Base-by-base conservation (phyloP, 2,113 vertebrate genomes). In the Camelus dromedarius region DNA sequence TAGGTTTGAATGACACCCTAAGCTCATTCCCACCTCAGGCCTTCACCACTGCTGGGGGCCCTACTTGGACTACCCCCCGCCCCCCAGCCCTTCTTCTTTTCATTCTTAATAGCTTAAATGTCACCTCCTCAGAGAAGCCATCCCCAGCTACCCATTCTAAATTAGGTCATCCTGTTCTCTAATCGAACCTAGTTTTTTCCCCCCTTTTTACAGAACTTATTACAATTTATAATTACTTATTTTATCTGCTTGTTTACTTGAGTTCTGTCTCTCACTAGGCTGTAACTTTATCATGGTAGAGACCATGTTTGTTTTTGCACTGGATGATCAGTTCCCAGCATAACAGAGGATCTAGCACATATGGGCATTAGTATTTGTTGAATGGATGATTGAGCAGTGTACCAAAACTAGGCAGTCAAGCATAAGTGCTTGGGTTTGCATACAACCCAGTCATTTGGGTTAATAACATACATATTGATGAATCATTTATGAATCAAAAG, bases 211-310 rank as follows among this genome's bases (percentile, higher is more conserved):
- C 8, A 83, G 54, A 8, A 75, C 20, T 97, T 83, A 70, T 26
- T 84, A 66, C 24, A 73, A 52, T 87, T 81, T 85, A 67, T 96
- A 89, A 95, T 96, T 85, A 58, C 26, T 72, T 82, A 56, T 50
- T 77, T 93, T 91, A 89, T 75, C 52, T 79, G 28, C 80, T 80
- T 95, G 6, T 90, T 92, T 97, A 92, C 16, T 80, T 91, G 73
- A 75, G 84, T 18, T 82, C 76, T 69, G 3, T 80, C 20, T 95
- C 54, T 76, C 5, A 28, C 82, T 62, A 72, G 62, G 35, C 58
- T 95, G 3, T 85, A 87, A 80, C 38, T 83, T 30, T 28, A n/a
- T 84, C 8, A 54, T 35, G 46, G 15, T 24, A 80, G 56, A 86
- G 10, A 88, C 3, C 16, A 54, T 1, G 1, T 83, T 96, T 32